These are phyloP conservation scores for Ladona fulva DNA, from an alignment of 1,140 invertebrate genomes.

Conservation along the genomic window DNA sequence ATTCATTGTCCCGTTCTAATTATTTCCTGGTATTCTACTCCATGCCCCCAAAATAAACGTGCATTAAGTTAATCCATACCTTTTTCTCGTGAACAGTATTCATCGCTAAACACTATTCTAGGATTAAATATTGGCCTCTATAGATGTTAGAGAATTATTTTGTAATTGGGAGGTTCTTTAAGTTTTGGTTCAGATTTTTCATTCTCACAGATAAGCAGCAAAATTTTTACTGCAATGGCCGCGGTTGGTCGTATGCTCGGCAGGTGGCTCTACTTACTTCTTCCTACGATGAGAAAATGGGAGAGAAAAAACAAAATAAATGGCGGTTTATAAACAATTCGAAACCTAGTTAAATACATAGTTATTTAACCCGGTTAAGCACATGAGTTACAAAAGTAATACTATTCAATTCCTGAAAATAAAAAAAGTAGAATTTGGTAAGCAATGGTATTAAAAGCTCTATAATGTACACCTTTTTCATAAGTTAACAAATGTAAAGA, in stretches of 20 bases:
- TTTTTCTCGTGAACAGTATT: background rate
- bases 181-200: background rate
- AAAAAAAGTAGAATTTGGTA: too few relatives aligned
- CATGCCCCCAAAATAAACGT: background rate
- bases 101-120: background rate
- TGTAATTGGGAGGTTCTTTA: background rate
- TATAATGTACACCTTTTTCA: too few relatives aligned
- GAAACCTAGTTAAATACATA: too few relatives aligned
- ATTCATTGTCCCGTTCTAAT: too few relatives aligned
- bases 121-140: background rate
- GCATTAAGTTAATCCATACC: background rate
- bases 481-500: too few relatives aligned
- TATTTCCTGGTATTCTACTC: too few relatives aligned
- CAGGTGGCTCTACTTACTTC: conserved; percentile 7
- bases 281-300: background rate
- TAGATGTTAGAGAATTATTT: background rate
- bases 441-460: too few relatives aligned
- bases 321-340: background rate
- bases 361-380: too few relatives aligned
- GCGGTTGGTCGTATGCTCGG: background rate
- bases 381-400: too few relatives aligned
- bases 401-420: too few relatives aligned
- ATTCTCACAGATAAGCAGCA: background rate
- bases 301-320: conserved; percentile 8
- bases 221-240: background rate